Evolutionary conservation across 2,113 vertebrate genomes (phyloP).

Genomic region (Montifringilla adamsi): DNA sequence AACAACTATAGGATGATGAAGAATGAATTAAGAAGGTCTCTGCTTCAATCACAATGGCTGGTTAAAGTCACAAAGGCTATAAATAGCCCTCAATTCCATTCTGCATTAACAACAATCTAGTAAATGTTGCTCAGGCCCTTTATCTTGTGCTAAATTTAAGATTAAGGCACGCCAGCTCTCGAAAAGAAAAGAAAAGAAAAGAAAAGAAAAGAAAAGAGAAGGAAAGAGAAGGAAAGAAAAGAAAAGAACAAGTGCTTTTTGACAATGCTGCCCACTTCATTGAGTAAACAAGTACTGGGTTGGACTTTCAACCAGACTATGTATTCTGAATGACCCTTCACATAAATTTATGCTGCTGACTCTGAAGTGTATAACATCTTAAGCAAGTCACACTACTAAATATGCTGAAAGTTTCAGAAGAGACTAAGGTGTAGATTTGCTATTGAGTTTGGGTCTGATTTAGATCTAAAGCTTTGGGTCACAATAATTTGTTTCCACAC

Average conservation of each 20-base stretch:
- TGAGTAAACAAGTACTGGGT: background rate
- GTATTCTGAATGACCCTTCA: background rate
- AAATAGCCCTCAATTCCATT: background rate
- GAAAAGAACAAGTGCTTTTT: background rate
- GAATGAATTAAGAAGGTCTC: background rate
- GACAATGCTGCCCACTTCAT: background rate
- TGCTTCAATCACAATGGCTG: background rate
- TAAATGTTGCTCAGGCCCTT: background rate
- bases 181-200: background rate
- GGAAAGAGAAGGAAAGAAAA: too few species aligned
- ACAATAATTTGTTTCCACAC: background rate
- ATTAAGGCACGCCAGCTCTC: background rate
- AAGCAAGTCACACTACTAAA: background rate
- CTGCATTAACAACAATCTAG: background rate
- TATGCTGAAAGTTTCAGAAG: background rate
- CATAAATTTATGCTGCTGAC: background rate
- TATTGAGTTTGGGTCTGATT: background rate
- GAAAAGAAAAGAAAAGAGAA: accelerated
- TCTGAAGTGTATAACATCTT: background rate
- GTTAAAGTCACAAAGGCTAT: background rate
- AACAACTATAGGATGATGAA: background rate
- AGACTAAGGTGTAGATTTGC: background rate
- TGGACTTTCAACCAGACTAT: background rate
- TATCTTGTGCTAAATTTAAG: background rate
- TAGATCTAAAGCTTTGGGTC: background rate